Evolutionary conservation across 92 coral and sea anemone genomes (phyloP).

Genomic region (Desmophyllum pertusum): DNA sequence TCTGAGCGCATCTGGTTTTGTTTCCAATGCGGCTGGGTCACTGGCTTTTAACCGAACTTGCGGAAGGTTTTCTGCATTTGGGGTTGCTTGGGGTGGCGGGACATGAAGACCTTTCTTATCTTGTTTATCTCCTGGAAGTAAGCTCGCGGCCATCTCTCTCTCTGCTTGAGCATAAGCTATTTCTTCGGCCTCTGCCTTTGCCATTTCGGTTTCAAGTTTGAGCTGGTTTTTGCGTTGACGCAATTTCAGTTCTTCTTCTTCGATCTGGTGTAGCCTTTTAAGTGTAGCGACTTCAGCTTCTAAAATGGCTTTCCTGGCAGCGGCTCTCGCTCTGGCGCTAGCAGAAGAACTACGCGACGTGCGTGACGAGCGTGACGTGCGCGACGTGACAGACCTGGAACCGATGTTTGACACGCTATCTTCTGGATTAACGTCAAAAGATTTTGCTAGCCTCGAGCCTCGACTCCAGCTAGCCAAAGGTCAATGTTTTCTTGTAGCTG

Average conservation of each 20-base stretch:
- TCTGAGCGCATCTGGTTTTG: too few species aligned
- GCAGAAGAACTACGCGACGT: conserved; percentile 18
- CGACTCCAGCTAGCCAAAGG: conserved; percentile 31
- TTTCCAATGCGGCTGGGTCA: too few species aligned
- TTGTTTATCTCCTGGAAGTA: background rate
- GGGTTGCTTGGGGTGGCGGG: background rate
- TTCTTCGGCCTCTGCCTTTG: conserved; percentile 61
- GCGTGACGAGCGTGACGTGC: conserved; percentile 6
- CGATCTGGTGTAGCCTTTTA: conserved; percentile 35
- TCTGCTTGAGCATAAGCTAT: conserved; percentile 41
- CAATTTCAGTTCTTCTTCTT: conserved; percentile 45
- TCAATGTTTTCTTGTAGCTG: conserved; percentile 12
- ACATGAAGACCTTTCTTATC: background rate
- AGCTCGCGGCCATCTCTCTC: conserved; percentile 3
- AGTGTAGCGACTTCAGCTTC: too few species aligned
- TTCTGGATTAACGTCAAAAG: conserved; percentile 35
- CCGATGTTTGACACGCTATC: conserved; percentile 52
- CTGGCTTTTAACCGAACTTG: too few species aligned
- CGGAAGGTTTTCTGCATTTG: too few species aligned
- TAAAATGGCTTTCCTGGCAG: conserved; percentile 47
- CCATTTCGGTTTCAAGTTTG: conserved; percentile 24
- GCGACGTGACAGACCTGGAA: background rate
- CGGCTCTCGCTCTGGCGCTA: conserved; percentile 46
- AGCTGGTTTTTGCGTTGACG: conserved; percentile 21
- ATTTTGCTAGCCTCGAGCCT: conserved; percentile 4